These are phyloP conservation scores for Spea multiplicata DNA, from an alignment of 2,113 vertebrate genomes.

Conservation along the genomic window DNA sequence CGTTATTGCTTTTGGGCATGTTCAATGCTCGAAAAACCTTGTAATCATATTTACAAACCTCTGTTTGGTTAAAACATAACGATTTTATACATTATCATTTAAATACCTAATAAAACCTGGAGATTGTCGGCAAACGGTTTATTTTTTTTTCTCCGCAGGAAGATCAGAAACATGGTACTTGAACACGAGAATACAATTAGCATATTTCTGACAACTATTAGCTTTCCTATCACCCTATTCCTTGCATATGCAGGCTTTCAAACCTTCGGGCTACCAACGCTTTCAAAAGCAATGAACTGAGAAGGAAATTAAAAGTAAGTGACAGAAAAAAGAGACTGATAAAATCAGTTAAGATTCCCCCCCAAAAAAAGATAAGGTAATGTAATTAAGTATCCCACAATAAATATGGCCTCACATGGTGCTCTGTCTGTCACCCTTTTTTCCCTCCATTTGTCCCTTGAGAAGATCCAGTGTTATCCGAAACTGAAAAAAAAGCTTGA, in stretches of 20 bases:
- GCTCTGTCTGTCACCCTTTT: slow-evolving; percentile 1
- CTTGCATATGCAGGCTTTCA: slow-evolving; percentile 38
- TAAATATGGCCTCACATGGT: slow-evolving; percentile 31
- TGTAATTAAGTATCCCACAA: slow-evolving; percentile 43
- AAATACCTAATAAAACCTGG: neutral
- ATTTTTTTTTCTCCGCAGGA: neutral
- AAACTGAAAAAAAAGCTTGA: slow-evolving; percentile 12
- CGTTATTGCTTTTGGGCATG: too few species aligned
- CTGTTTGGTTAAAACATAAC: neutral
- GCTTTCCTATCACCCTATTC: slow-evolving; percentile 19
- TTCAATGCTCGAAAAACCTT: too few species aligned
- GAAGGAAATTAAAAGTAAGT: slow-evolving; percentile 42
- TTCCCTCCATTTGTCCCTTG: slow-evolving; percentile 35
- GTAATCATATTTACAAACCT: too few species aligned
- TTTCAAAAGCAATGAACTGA: slow-evolving; percentile 41
- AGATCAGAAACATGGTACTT: neutral
- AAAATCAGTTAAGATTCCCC: slow-evolving; percentile 42
- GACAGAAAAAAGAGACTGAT: slow-evolving; percentile 35
- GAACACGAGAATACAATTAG: neutral
- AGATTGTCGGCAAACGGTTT: neutral
- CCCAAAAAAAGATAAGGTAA: slow-evolving; percentile 40
- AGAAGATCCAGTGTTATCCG: slow-evolving; percentile 32
- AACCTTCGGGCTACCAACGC: slow-evolving; percentile 30
- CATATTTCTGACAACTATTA: slow-evolving; percentile 23
- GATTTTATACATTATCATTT: neutral